These are phyloP conservation scores for Odontesthes bonariensis DNA, from an alignment of 2,113 vertebrate genomes.

Conservation along the genomic window DNA sequence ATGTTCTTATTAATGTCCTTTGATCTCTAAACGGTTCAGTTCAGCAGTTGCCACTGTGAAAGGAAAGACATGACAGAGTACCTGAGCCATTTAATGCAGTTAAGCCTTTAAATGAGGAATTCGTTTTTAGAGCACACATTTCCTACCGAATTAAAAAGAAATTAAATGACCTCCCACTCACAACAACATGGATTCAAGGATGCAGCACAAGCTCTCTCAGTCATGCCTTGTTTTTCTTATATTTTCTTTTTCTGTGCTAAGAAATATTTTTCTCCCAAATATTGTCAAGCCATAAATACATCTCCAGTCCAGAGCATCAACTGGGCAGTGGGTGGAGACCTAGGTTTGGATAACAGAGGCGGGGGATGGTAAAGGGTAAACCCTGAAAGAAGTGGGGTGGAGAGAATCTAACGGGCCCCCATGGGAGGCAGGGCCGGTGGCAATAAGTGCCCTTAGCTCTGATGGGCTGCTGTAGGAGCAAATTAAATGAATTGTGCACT, in stretches of 20 bases:
- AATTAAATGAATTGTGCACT: slow-evolving; percentile 57
- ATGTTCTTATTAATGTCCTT: neutral
- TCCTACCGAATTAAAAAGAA: slow-evolving; percentile 16
- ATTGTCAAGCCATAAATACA: neutral
- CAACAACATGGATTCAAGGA: neutral
- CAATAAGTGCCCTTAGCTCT: slow-evolving; percentile 67
- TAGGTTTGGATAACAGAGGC: slow-evolving; percentile 11
- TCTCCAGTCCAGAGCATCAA: neutral
- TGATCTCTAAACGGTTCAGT: slow-evolving; percentile 3
- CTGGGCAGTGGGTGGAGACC: neutral
- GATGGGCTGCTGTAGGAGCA: slow-evolving; percentile 29
- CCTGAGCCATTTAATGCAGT: neutral
- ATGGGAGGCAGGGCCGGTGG: slow-evolving; percentile 25
- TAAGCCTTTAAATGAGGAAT: slow-evolving; percentile 12
- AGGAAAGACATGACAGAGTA: neutral
- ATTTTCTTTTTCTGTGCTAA: neutral
- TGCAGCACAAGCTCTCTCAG: slow-evolving; percentile 6
- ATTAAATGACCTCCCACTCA: slow-evolving; percentile 29
- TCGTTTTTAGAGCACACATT: slow-evolving; percentile 14
- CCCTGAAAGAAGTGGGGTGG: neutral
- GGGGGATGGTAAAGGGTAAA: slow-evolving; percentile 6
- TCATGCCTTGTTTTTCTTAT: neutral
- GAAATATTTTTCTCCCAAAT: neutral
- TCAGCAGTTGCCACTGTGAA: neutral
- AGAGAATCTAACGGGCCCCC: slow-evolving; percentile 41